Conservation (phyloP, 2,888 invertebrate genomes). For the Blomia tropicalis region DNA sequence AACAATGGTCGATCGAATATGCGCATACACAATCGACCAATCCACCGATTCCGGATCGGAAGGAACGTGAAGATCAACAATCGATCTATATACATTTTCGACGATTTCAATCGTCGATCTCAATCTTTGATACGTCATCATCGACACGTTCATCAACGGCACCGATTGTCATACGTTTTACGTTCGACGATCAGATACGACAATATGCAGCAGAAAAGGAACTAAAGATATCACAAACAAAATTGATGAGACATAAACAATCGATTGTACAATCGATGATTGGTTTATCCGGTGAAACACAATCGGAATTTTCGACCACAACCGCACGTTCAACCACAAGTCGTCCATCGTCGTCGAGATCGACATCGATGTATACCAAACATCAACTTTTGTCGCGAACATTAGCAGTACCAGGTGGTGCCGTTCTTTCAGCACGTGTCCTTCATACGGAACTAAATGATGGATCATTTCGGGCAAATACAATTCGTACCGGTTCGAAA, state of each 20-base stretch:
- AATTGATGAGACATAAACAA: too few relatives aligned
- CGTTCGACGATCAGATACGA: conserved; percentile 95
- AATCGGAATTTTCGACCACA: background rate
- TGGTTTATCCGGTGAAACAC: too few relatives aligned
- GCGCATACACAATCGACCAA: background rate
- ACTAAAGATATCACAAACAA: conserved; percentile 58
- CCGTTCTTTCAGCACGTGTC: conserved; percentile 6
- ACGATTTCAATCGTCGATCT: background rate
- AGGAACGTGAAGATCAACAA: background rate
- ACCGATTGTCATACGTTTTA: conserved; percentile 72
- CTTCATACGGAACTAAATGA: too few relatives aligned
- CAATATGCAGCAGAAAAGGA: conserved; percentile 96
- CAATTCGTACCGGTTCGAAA: too few relatives aligned
- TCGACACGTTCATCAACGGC: conserved; percentile 42
- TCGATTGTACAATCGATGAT: background rate
- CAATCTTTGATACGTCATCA: background rate
- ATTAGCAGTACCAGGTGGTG: conserved; percentile 2
- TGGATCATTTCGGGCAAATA: too few relatives aligned
- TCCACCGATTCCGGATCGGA: background rate
- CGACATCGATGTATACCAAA: too few relatives aligned
- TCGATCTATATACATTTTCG: conserved; percentile 5
- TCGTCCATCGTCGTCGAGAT: background rate
- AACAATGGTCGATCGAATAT: conserved; percentile 52
- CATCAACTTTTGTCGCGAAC: conserved; percentile 6
- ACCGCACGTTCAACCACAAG: background rate